phyloP scores from a whole-genome alignment of 2,888 invertebrate species.

The Erynnis tages region DNA sequence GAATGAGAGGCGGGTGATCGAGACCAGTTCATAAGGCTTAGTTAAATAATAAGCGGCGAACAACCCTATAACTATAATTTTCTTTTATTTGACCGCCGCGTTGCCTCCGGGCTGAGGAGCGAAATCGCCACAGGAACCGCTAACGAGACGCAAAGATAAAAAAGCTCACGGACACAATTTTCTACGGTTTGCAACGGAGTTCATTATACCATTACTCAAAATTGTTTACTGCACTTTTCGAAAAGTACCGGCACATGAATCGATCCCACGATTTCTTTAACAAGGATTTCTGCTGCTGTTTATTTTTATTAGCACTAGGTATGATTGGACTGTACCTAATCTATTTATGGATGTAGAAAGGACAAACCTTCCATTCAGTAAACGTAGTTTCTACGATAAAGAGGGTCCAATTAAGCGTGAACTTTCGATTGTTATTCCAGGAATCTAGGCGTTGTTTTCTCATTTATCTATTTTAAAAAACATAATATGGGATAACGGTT shows the following conservation, averaged over 20 bases:
- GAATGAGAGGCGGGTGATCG: slow-evolving; percentile 62
- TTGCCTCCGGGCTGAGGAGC: slow-evolving; percentile 53
- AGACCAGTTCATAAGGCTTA: slow-evolving; percentile 68
- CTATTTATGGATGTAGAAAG: too few species aligned
- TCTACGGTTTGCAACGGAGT: slow-evolving; percentile 37
- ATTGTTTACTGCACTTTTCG: slow-evolving; percentile 21
- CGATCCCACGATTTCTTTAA: too few species aligned
- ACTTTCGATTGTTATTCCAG: too few species aligned
- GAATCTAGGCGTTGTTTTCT: too few species aligned
- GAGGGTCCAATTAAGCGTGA: too few species aligned
- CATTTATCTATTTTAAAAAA: too few species aligned
- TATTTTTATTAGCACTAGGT: too few species aligned
- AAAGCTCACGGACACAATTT: slow-evolving; percentile 63
- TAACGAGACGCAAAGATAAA: slow-evolving; percentile 61
- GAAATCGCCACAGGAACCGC: slow-evolving; percentile 61
- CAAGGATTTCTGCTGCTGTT: too few species aligned
- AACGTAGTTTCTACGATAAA: too few species aligned
- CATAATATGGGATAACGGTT: too few species aligned
- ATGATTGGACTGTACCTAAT: too few species aligned
- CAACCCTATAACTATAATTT: slow-evolving; percentile 75
- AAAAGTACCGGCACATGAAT: slow-evolving; percentile 5
- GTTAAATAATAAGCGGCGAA: slow-evolving; percentile 75
- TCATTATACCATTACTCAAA: slow-evolving; percentile 43
- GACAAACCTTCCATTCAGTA: too few species aligned
- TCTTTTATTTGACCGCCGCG: slow-evolving; percentile 69